Percentiles rank a stretch among this genome's conserved stretches.
Conservation (phyloP, 2,797 vertebrate genomes). For the Ibycter americanus region DNA sequence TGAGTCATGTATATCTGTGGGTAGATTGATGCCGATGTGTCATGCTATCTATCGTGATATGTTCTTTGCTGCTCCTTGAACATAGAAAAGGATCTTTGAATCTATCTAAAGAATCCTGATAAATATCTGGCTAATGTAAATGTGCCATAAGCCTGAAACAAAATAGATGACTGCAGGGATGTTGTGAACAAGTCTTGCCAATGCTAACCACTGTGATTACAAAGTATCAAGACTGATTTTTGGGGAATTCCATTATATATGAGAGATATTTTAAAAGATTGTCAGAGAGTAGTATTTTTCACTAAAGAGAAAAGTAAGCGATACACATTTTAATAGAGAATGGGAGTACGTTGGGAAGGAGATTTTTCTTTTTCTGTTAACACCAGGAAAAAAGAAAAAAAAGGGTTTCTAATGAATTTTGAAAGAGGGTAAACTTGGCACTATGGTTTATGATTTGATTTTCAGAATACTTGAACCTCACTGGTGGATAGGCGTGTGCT, state of each 20-base stretch:
- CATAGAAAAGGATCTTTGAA: not conserved
- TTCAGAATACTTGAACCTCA: not conserved
- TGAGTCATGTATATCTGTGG: not conserved
- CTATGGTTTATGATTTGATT: not conserved
- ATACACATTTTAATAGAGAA: not conserved
- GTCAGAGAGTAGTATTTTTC: not conserved
- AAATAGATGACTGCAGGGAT: not conserved
- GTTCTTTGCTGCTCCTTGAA: not conserved
- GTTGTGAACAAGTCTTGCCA: not conserved
- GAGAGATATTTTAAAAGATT: not conserved
- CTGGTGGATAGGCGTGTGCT: not conserved
- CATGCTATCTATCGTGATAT: rapidly evolving
- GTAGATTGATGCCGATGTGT: not conserved
- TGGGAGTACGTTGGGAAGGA: not conserved
- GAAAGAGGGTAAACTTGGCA: not conserved
- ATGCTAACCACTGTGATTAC: not conserved
- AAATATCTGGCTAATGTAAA: not conserved
- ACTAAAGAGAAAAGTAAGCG: not conserved
- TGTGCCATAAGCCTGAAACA: not conserved
- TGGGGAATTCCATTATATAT: not conserved
- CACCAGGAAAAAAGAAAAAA: not conserved
- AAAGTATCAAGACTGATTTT: not conserved
- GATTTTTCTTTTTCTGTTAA: not conserved
- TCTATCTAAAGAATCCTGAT: not conserved
- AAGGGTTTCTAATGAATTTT: not conserved